phyloP scores from a whole-genome alignment of 2,888 invertebrate species.

The Tortricodes alternella region DNA sequence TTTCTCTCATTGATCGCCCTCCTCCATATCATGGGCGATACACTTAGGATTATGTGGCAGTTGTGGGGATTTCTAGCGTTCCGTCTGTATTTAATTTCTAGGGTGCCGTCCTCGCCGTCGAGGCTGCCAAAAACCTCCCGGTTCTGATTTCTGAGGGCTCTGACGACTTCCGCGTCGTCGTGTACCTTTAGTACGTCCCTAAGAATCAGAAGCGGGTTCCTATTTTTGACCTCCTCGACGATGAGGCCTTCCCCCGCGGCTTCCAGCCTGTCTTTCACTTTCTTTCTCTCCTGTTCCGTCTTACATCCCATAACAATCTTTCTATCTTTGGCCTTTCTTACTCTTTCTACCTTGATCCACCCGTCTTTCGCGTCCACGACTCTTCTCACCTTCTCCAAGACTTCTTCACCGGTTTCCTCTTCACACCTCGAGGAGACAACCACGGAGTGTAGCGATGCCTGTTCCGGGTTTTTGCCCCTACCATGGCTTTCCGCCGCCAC shows the following conservation, averaged over 20 bases:
- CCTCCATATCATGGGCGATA: background rate
- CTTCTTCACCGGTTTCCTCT: background rate
- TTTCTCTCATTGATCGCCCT: background rate
- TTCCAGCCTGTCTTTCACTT: background rate
- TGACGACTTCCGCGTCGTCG: background rate
- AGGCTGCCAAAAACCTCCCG: background rate
- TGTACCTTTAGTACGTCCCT: background rate
- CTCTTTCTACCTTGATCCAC: background rate
- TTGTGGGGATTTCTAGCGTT: background rate
- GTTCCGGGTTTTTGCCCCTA: too few relatives aligned
- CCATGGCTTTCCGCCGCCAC: background rate
- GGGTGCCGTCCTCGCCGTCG: background rate
- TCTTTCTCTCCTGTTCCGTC: background rate
- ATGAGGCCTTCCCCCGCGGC: background rate
- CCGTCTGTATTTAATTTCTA: background rate
- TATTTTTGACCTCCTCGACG: constrained; percentile 4
- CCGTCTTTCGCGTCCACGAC: background rate
- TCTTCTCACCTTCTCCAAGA: background rate
- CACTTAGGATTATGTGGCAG: background rate
- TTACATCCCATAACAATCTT: background rate
- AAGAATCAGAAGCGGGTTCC: background rate
- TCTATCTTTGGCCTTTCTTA: background rate
- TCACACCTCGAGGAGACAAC: background rate
- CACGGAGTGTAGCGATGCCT: background rate
- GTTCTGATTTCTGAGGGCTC: background rate